Evolutionary conservation across 2,113 vertebrate genomes (phyloP), one percentile per base, ranked within the genome.

Genomic region (Mastomys natalensis): DNA sequence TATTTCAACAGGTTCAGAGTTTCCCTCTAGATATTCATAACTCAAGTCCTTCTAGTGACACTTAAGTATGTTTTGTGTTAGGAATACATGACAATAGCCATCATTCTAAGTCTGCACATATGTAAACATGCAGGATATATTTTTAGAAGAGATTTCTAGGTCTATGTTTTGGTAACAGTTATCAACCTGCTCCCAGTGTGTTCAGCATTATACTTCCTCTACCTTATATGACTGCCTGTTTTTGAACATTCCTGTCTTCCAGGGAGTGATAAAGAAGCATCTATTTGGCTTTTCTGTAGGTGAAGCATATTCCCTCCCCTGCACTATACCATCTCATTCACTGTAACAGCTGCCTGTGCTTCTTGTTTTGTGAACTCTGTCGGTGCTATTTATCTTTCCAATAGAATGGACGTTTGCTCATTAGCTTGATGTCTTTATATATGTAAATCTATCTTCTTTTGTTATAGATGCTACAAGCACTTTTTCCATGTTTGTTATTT

Each of bases 91-190:
- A 45, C 51, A 92, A 24, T 78, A 31, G 45, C 21, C 62, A 29
- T 45, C 8, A 58, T 97, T 88, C 40, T 40, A 82, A 86, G 68
- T 90, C 89, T 92, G 16, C 2, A 77, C 11, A 58, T 84, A 2
- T 95, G 11, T 86, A 73, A 95, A 78, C 80, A 48, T 82, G 15
- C 55, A 51, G 76, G 55, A 85, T 87, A 24, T 78, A 21, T 78
- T 78, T 62, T 89, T 78, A 93, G 22, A 58, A 43, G 34, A 16
- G 6, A 45, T 60, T 80, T 4, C 31, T 66, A 70, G 10, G 2
- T 88, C 40, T 93, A 88, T 74, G 74, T 89, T 89, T 96, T 93
- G 4, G 77, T 48, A 85, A 64, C 31, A 40, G 7, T 91, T 92
- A 51, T 40, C 90, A 93, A 37, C 68, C 85, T 62, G 62, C 37